Percentiles rank a stretch among this genome's conserved stretches.
These are phyloP conservation scores for Garra rufa DNA, from an alignment of 2,113 vertebrate genomes.

Conservation along the genomic window DNA sequence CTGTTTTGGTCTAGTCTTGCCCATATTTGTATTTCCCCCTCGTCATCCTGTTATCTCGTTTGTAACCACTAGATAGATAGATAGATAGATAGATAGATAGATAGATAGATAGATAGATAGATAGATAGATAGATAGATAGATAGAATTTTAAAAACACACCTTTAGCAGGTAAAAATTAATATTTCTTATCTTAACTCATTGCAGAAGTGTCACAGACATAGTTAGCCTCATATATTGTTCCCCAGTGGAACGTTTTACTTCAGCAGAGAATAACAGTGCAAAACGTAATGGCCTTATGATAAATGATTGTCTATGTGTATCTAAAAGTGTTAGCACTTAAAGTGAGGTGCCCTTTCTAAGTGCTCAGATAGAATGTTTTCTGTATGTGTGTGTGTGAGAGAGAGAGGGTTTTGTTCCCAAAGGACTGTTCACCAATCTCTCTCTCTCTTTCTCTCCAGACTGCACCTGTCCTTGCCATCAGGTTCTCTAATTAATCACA, in stretches of 20 bases:
- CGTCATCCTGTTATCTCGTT: too few species aligned
- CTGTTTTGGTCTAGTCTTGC: too few species aligned
- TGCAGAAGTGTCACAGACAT: not conserved
- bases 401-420: constrained; percentile 27
- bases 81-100: too few species aligned
- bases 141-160: too few species aligned
- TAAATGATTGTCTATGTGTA: constrained; percentile 10
- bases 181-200: not conserved
- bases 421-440: constrained; percentile 18
- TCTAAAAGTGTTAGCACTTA: constrained; percentile 36
- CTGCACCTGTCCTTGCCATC: constrained; percentile 52
- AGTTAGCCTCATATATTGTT: not conserved
- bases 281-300: constrained; percentile 3
- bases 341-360: constrained; percentile 15
- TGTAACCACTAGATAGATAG: too few species aligned
- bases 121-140: too few species aligned
- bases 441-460: constrained; percentile 39
- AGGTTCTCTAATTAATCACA: constrained; percentile 50
- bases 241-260: not conserved
- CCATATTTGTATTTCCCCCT: too few species aligned
- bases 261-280: not conserved
- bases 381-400: constrained; percentile 4
- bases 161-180: not conserved
- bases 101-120: too few species aligned
- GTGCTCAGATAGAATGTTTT: constrained; percentile 3